Evolutionary conservation across 2,113 vertebrate species (phyloP).

Genomic region (Neopipo cinnamomea): DNA sequence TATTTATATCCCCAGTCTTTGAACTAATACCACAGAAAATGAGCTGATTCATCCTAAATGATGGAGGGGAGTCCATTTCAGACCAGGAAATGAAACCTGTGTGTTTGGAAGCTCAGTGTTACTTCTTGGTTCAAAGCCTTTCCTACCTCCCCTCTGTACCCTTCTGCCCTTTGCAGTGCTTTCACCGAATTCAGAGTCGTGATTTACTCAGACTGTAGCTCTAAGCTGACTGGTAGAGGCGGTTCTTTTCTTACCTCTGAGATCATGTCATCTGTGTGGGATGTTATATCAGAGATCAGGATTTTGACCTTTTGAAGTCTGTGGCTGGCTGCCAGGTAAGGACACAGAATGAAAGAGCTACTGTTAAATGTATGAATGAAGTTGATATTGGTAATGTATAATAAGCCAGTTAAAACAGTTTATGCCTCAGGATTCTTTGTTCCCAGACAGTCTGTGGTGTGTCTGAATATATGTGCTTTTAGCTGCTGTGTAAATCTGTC

Average conservation of each 20-base stretch:
- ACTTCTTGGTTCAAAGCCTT: background rate
- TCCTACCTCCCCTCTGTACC: background rate
- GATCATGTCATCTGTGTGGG: background rate
- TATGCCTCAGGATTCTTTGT: background rate
- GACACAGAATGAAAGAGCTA: background rate
- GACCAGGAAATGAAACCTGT: background rate
- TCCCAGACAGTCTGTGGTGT: background rate
- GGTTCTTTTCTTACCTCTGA: background rate
- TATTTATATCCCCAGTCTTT: background rate
- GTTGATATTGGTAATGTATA: background rate
- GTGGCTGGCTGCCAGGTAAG: background rate
- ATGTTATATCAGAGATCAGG: background rate
- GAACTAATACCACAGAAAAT: background rate
- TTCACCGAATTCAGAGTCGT: background rate
- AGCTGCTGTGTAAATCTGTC: background rate
- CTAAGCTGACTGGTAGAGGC: background rate
- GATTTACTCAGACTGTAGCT: background rate
- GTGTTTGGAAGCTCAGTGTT: background rate
- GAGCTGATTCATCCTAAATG: background rate
- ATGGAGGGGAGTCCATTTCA: background rate
- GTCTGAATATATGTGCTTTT: background rate
- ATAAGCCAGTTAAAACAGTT: background rate
- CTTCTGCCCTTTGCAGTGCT: background rate
- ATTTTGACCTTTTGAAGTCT: background rate
- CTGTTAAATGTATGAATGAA: background rate